phyloP scores from a whole-genome alignment of 1,140 invertebrate species.

The Coelopa frigida region DNA sequence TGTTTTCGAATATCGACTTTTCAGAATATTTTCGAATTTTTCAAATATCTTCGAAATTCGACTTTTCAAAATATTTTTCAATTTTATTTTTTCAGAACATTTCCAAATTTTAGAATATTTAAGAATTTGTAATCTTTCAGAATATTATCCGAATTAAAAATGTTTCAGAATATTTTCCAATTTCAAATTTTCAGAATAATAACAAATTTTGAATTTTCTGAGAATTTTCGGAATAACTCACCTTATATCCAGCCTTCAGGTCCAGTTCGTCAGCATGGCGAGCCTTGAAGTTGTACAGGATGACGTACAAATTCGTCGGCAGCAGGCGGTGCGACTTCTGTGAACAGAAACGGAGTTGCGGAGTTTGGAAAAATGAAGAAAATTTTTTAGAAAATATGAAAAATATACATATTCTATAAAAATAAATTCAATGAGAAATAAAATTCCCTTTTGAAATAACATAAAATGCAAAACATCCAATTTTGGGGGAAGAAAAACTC shows the following conservation, averaged over 20 bases:
- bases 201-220: not conserved
- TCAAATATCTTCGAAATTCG: not conserved
- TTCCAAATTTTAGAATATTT: too few relatives aligned
- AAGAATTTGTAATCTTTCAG: too few relatives aligned
- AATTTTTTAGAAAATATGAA: not conserved
- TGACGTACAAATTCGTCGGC: constrained; percentile 88
- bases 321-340: constrained; percentile 78
- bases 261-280: constrained; percentile 90
- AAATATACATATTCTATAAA: not conserved
- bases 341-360: constrained; percentile 23
- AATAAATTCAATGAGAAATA: too few relatives aligned
- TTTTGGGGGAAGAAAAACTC: too few relatives aligned
- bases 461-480: not conserved
- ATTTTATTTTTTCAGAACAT: too few relatives aligned
- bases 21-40: not conserved
- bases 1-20: not conserved
- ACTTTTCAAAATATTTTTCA: not conserved
- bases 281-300: constrained; percentile 91
- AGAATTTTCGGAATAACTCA: constrained; percentile 14
- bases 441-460: not conserved
- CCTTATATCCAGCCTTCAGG: constrained; percentile 88
- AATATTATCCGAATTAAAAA: too few relatives aligned
- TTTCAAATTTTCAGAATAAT: not conserved
- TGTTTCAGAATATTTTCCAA: too few relatives aligned
- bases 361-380: too few relatives aligned